Evolutionary conservation across 1,140 invertebrate genomes (phyloP).

Genomic region (Drosophila orena): DNA sequence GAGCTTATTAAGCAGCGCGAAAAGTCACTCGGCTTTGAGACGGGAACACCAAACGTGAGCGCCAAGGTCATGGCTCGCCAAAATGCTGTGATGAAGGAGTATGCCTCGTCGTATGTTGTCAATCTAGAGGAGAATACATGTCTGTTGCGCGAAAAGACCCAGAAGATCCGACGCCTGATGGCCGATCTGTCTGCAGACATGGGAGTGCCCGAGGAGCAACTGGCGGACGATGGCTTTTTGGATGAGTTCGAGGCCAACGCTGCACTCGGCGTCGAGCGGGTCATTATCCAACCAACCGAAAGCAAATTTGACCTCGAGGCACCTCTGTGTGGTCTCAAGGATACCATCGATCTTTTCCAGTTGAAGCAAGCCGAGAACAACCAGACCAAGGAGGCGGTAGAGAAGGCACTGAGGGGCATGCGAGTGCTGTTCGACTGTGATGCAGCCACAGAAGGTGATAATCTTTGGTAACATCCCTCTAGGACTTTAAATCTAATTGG

Average conservation of each 20-base stretch:
- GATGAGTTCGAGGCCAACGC: conserved; percentile 52
- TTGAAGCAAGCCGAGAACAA: conserved; percentile 47
- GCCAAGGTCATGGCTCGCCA: conserved; percentile 49
- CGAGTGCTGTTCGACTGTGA: conserved; percentile 33
- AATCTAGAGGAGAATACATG: conserved; percentile 38
- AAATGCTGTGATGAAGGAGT: conserved; percentile 64
- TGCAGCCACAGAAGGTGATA: conserved; percentile 13
- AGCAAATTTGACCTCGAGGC: conserved; percentile 37
- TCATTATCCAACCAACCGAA: conserved; percentile 11
- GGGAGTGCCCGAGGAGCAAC: conserved; percentile 11
- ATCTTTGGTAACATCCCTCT: neutral
- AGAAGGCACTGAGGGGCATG: conserved; percentile 28
- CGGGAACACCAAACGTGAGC: conserved; percentile 11
- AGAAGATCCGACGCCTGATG: conserved; percentile 28
- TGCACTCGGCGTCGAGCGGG: conserved; percentile 22
- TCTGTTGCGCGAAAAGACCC: conserved; percentile 11
- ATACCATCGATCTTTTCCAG: conserved; percentile 62
- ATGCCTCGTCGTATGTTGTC: conserved; percentile 58
- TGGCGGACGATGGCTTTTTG: conserved; percentile 55
- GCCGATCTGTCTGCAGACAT: conserved; percentile 36
- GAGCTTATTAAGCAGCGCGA: conserved; percentile 69
- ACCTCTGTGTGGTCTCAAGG: conserved; percentile 44
- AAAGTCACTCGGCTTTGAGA: conserved; percentile 40
- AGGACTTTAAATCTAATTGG: neutral
- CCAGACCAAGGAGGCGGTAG: conserved; percentile 45